Percentiles rank a stretch among this genome's conserved stretches.
These are phyloP conservation scores for Tychaedon coryphoeus DNA, from an alignment of 2,113 vertebrate species.

Conservation along the genomic window DNA sequence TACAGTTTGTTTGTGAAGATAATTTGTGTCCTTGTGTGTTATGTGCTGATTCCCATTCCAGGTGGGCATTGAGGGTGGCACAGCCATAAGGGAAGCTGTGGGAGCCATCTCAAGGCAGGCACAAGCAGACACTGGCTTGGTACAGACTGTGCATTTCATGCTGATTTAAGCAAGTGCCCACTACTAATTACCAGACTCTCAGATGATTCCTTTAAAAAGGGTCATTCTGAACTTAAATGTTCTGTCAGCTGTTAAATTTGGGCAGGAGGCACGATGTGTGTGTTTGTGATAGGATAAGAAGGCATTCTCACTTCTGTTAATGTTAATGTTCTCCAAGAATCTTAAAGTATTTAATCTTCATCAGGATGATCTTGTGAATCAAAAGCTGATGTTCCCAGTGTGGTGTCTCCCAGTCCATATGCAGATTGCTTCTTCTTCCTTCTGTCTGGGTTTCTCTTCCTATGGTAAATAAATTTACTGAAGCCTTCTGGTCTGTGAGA, in stretches of 20 bases:
- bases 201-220: neutral
- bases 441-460: neutral
- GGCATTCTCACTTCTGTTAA: fast-evolving
- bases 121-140: neutral
- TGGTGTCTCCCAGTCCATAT: neutral
- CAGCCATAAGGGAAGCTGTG: neutral
- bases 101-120: neutral
- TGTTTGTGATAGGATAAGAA: neutral
- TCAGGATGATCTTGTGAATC: neutral
- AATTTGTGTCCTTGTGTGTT: fast-evolving
- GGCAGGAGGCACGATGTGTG: neutral
- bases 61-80: neutral
- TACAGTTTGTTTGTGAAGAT: neutral
- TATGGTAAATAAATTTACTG: neutral
- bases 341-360: neutral
- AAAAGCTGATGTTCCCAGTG: neutral
- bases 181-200: neutral
- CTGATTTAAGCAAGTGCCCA: neutral
- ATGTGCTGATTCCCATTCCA: neutral
- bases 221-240: neutral
- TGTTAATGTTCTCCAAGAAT: neutral
- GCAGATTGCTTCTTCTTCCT: neutral
- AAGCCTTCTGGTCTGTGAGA: neutral
- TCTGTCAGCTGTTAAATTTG: neutral
- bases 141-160: neutral